A percentile compares a stretch with the other conserved stretches of the same genome.
Evolutionary conservation across 2,888 invertebrate species (phyloP).

Genomic region (Platerodrilus igneus): DNA sequence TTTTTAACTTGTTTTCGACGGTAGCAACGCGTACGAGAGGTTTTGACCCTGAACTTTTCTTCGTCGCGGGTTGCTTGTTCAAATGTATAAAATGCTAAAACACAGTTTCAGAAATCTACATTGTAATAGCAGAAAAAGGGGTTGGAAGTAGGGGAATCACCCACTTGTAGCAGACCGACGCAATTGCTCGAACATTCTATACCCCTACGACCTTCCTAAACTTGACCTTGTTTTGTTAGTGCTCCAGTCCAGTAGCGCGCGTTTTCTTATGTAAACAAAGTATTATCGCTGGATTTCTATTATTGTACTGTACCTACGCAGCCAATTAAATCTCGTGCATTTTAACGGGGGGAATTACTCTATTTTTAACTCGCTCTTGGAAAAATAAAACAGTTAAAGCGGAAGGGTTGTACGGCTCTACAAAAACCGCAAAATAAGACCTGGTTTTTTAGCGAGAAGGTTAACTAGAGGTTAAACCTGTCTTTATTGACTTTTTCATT

Average conservation of each 20-base stretch:
- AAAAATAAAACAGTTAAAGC: too few species aligned
- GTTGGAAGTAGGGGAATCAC: conserved; percentile 28
- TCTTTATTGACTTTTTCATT: conserved; percentile 15
- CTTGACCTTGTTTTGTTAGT: conserved; percentile 51
- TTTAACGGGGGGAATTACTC: too few species aligned
- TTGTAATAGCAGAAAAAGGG: too few species aligned
- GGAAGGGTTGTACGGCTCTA: too few species aligned
- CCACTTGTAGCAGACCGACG: conserved; percentile 38
- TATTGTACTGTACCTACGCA: too few species aligned
- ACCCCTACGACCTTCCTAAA: conserved; percentile 48
- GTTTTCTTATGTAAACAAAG: too few species aligned
- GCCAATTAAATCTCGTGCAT: too few species aligned
- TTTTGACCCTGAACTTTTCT: conserved; percentile 21
- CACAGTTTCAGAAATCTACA: conserved; percentile 20
- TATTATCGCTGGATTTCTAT: too few species aligned
- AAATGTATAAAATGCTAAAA: conserved; percentile 22
- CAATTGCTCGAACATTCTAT: conserved; percentile 35
- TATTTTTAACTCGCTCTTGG: too few species aligned
- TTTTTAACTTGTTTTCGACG: too few species aligned
- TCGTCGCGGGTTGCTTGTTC: conserved; percentile 13
- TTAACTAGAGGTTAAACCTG: conserved; percentile 30
- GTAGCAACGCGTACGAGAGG: conserved; percentile 6
- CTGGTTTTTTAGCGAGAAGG: too few species aligned
- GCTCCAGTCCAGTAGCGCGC: conserved; percentile 46
- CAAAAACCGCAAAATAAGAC: too few species aligned